Percentiles rank a stretch among this genome's conserved stretches.
Evolutionary conservation across 2,113 vertebrate species (phyloP).

Genomic region (Azemiops feae): DNA sequence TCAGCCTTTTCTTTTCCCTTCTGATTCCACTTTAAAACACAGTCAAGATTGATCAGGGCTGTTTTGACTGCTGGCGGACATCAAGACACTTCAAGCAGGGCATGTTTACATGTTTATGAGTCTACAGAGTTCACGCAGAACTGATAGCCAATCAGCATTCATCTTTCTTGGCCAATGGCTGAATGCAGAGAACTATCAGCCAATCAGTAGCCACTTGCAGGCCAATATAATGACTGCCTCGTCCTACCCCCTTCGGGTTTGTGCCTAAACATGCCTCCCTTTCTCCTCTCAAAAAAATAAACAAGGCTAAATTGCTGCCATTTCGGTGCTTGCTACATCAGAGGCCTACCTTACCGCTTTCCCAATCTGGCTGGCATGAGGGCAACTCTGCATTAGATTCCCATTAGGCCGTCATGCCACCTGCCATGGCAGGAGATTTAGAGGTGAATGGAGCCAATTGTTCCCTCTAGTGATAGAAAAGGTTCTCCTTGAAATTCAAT

Average conservation of each 20-base stretch:
- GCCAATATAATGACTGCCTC: neutral
- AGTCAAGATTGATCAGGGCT: neutral
- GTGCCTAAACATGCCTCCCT: neutral
- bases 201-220: neutral
- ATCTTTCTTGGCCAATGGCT: neutral
- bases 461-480: neutral
- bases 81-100: neutral
- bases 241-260: neutral
- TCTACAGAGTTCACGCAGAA: neutral
- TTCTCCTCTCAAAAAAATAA: neutral
- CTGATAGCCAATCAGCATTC: neutral
- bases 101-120: neutral
- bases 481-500: neutral
- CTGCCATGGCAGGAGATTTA: neutral
- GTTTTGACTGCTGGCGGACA: neutral
- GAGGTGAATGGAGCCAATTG: neutral
- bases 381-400: neutral
- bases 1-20: neutral
- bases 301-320: neutral
- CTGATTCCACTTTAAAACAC: neutral
- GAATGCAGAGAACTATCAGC: neutral
- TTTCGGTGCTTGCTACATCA: neutral
- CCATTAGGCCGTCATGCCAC: neutral
- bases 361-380: neutral
- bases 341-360: neutral